Evolutionary conservation across 2,888 invertebrate genomes (phyloP).

Genomic region (Liopterus haemorrhoidalis): DNA sequence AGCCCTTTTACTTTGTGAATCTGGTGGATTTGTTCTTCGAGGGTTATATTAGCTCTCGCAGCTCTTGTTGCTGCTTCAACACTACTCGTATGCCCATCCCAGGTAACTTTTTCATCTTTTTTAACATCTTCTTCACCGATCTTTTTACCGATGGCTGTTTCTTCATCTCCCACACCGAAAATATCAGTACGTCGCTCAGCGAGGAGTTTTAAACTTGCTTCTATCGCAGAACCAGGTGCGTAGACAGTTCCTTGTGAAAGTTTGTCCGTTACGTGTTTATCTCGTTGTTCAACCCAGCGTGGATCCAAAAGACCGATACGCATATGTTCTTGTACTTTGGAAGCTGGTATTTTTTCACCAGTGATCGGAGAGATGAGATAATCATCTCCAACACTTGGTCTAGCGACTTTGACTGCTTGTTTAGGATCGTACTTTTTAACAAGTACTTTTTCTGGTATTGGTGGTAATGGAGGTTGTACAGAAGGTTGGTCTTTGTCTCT

Average conservation of each 20-base stretch:
- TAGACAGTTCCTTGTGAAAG: constrained; percentile 84
- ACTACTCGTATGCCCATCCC: constrained; percentile 97
- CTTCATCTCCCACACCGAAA: constrained; percentile 98
- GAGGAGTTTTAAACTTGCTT: constrained; percentile 88
- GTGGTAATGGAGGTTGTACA: constrained; percentile 66
- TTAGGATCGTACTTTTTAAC: constrained; percentile 98
- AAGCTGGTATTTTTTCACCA: constrained; percentile 94
- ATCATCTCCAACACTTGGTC: constrained; percentile 69
- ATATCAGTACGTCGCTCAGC: constrained; percentile 99
- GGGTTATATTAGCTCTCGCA: constrained; percentile 88
- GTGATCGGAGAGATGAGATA: constrained; percentile 97
- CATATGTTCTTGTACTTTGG: constrained; percentile 97
- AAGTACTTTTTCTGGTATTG: constrained; percentile 85
- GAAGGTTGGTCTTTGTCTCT: constrained; percentile 44
- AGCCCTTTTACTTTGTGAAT: constrained; percentile 93
- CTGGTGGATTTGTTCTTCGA: constrained; percentile 95
- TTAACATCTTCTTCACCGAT: constrained; percentile 80
- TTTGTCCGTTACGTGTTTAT: constrained; percentile 89
- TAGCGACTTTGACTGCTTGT: constrained; percentile 55
- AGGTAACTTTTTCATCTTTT: constrained; percentile 87
- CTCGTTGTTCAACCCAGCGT: constrained; percentile 95
- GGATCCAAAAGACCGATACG: constrained; percentile 94
- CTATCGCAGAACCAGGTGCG: constrained; percentile 82
- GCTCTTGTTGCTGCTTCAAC: constrained; percentile 93
- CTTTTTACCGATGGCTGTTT: constrained; percentile 98